Evolutionary conservation across 2,888 invertebrate species (phyloP), one percentile per base, ranked within the genome.

Genomic region (Tenthredo mesomela): DNA sequence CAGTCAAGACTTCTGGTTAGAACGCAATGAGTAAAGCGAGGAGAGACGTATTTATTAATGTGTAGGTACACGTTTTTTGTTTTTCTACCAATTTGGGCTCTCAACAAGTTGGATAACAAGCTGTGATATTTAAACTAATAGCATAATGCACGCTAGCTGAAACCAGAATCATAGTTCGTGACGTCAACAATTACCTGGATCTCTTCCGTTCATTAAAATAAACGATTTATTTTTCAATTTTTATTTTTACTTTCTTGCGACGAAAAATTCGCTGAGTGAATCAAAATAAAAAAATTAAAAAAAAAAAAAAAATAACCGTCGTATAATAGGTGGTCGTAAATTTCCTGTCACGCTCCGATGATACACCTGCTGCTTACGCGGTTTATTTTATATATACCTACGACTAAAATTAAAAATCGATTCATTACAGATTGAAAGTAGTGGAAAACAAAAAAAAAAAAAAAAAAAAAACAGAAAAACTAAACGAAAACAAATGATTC

Each of bases 151-250:
- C 33, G 77, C 54, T 9, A 54, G 18, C 10, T 54, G 33, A 54
- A 77, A 54, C 50, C 29, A 7, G 50, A 18, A 33, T 61, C 6
- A 21, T 10, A n/a, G 40, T 50, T 61, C n/a, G 58, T 80, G 80
- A 61, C 61, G 80, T 80, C 61, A 61, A 6, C 80, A 61, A 80
- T 61, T 58, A 80, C 58, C 80, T 61, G 21, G 21, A 40, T 58
- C 61, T 80, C 61, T 58, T 61, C 80, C 37, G 80, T 58, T 80
- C 21, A 25, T 80, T 80, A 25, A 61, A 61, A 37, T 40, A 15
- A 21, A 80, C 33, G 61, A 80, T 61, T 61, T 61, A n/a, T 10
- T 25, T 25, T 61, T 33, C 2, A 2, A 33, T 33, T 61, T 61
- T 61, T 3, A n/a, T n/a, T 12, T 58, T 12, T 61, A 10, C 25